These are phyloP conservation scores for Eurytoma adleriae DNA, from an alignment of 2,888 invertebrate genomes.

Conservation along the genomic window DNA sequence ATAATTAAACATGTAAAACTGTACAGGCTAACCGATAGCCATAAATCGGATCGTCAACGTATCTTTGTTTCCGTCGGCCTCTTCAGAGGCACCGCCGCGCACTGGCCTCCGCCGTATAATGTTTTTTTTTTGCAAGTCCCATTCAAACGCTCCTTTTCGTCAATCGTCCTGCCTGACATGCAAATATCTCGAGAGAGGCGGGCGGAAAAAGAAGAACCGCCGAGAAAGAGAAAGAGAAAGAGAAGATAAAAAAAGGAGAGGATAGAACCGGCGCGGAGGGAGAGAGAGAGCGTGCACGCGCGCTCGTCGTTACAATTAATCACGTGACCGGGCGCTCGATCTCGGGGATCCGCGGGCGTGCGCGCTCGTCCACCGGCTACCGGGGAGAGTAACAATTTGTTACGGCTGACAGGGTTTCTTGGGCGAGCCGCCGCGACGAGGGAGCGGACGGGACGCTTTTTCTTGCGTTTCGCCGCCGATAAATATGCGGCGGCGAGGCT, in stretches of 20 bases:
- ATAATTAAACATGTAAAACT: no score
- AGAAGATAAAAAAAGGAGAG: neutral
- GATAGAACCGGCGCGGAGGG: neutral
- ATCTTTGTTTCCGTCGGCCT: constrained; percentile 18
- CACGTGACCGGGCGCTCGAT: constrained; percentile 31
- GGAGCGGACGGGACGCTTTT: constrained; percentile 15
- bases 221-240: neutral
- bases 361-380: constrained; percentile 61
- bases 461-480: constrained; percentile 35
- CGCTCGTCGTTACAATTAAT: constrained; percentile 55
- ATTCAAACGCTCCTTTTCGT: constrained; percentile 53
- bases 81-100: neutral
- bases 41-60: constrained; percentile 17
- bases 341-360: neutral
- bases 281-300: neutral
- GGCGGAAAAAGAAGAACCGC: no score
- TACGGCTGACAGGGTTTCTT: constrained; percentile 69
- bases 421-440: neutral
- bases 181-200: constrained; percentile 44
- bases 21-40: neutral
- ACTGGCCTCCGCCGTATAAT: constrained; percentile 5
- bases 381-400: constrained; percentile 73
- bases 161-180: constrained; percentile 49
- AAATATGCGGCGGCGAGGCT: constrained; percentile 38
- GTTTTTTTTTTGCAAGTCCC: constrained; percentile 22